Percentiles rank a stretch among this genome's conserved stretches.
Conservation (phyloP, 2,888 invertebrate genomes). For the Pyrochroa serraticornis region DNA sequence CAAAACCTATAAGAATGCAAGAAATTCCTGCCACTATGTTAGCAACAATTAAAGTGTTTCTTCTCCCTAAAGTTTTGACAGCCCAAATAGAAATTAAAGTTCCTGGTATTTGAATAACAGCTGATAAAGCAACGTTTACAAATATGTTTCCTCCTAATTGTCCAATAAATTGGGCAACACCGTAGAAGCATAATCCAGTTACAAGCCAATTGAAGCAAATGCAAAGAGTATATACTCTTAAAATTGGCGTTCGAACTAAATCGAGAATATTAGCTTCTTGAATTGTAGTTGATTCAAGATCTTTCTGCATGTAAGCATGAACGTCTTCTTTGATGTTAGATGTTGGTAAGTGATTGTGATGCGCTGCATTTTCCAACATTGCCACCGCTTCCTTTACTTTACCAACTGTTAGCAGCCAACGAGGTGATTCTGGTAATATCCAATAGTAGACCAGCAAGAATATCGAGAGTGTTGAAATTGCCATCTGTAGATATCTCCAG, state of each 20-base stretch:
- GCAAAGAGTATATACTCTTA: conserved; percentile 73
- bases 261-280: conserved; percentile 54
- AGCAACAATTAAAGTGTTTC: conserved; percentile 67
- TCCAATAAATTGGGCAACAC: conserved; percentile 84
- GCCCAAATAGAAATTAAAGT: conserved; percentile 65
- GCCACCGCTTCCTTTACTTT: too few relatives aligned
- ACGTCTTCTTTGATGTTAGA: too few relatives aligned
- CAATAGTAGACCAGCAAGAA: too few relatives aligned
- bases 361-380: conserved; percentile 61
- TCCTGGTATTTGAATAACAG: conserved; percentile 69
- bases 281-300: too few relatives aligned
- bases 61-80: conserved; percentile 71
- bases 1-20: conserved; percentile 67
- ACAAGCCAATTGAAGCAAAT: conserved; percentile 83
- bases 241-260: conserved; percentile 71
- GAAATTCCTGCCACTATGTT: conserved; percentile 71
- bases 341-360: too few relatives aligned
- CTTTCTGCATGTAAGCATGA: too few relatives aligned
- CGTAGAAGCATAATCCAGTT: conserved; percentile 86
- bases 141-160: conserved; percentile 82
- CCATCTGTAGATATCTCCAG: conserved; percentile 64
- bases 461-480: conserved; percentile 58
- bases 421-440: too few relatives aligned
- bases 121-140: conserved; percentile 82
- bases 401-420: conserved; percentile 68